phyloP scores from a whole-genome alignment of 64 coral and sea anemone genomes.

The Stichodactyla helianthus region DNA sequence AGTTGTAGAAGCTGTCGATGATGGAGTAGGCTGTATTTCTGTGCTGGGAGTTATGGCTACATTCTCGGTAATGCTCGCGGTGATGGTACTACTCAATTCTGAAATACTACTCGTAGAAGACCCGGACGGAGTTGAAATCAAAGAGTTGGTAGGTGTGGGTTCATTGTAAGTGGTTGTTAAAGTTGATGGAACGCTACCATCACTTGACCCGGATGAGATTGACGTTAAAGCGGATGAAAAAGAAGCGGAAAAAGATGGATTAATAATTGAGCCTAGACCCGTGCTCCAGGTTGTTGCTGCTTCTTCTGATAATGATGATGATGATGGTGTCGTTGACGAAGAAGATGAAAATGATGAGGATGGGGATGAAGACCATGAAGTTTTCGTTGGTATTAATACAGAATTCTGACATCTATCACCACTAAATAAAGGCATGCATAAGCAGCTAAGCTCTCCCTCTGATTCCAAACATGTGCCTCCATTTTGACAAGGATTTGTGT shows the following conservation, averaged over 20 bases:
- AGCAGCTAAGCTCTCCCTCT: not conserved
- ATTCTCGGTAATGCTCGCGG: too few relatives aligned
- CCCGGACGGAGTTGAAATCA: not conserved
- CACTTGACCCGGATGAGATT: not conserved
- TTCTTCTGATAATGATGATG: not conserved
- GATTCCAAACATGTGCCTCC: not conserved
- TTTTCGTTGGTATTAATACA: too few relatives aligned
- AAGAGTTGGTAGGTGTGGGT: not conserved
- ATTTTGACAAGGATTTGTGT: conserved; percentile 1
- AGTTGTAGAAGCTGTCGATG: too few relatives aligned
- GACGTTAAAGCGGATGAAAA: not conserved
- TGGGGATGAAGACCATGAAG: not conserved
- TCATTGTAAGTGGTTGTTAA: not conserved
- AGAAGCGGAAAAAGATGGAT: not conserved
- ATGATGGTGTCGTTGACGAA: not conserved
- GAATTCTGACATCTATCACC: too few relatives aligned
- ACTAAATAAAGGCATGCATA: too few relatives aligned
- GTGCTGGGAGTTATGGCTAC: not conserved
- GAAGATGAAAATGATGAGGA: not conserved
- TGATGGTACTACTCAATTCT: not conserved
- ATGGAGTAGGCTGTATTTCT: not conserved
- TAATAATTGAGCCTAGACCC: not conserved
- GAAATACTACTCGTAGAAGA: not conserved
- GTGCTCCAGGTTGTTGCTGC: not conserved
- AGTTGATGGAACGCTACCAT: not conserved